A percentile compares a stretch with the other conserved stretches of the same genome.
Conservation (phyloP, 2,888 invertebrate genomes). For the Nomada flava region DNA sequence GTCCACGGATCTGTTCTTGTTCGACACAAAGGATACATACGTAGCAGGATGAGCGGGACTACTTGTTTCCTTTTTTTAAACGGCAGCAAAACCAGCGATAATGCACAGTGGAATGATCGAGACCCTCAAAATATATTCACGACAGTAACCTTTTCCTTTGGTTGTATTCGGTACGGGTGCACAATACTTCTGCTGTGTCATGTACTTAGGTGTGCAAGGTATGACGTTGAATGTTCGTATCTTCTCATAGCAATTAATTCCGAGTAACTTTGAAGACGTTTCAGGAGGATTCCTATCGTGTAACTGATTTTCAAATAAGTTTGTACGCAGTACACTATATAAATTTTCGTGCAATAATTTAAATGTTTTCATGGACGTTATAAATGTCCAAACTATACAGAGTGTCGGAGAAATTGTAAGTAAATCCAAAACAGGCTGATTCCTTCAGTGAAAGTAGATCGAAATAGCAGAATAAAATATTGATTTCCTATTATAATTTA, state of each 20-base stretch:
- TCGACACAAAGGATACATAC: no score
- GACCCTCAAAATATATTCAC: background rate
- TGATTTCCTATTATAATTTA: no score
- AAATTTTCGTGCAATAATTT: background rate
- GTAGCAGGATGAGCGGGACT: no score
- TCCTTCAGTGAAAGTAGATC: no score
- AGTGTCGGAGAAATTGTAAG: no score
- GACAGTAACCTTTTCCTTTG: constrained; percentile 1
- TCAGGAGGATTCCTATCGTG: background rate
- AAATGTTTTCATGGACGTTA: background rate
- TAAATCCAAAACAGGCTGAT: no score
- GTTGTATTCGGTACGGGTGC: background rate
- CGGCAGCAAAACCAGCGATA: no score
- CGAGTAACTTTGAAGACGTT: background rate
- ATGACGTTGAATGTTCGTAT: background rate
- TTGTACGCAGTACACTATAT: background rate
- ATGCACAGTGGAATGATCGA: background rate
- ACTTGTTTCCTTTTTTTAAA: no score
- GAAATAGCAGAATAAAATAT: no score
- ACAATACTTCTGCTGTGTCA: background rate
- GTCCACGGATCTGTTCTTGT: no score
- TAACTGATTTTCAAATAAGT: background rate
- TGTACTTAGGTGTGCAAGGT: background rate
- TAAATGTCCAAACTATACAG: no score
- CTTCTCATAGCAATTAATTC: background rate